Evolutionary conservation across 1,140 invertebrate genomes (phyloP).

Genomic region (Orchesella cincta): DNA sequence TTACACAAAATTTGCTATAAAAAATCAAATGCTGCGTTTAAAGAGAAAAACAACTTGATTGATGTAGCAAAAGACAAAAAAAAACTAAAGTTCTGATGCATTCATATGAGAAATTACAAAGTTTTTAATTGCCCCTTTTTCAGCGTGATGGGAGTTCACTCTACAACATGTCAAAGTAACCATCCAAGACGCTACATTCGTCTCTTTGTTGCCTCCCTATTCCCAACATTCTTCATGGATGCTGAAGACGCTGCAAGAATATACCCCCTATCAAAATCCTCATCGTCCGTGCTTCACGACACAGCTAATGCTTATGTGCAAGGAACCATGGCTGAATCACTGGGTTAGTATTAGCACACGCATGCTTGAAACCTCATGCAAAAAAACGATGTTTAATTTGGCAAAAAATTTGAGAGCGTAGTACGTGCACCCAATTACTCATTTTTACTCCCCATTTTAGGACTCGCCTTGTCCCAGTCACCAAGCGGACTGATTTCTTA

Average conservation of each 20-base stretch:
- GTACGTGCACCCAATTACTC: neutral
- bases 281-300: neutral
- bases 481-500: slow-evolving; percentile 12
- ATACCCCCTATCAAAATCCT: slow-evolving; percentile 34
- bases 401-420: neutral
- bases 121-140: too few relatives aligned
- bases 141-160: slow-evolving; percentile 56
- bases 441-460: neutral
- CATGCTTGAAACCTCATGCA: neutral
- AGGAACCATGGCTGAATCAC: slow-evolving; percentile 25
- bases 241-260: slow-evolving; percentile 37
- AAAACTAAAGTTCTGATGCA: too few relatives aligned
- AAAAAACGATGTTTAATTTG: neutral
- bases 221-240: slow-evolving; percentile 43
- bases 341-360: neutral
- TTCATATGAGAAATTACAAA: too few relatives aligned
- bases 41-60: too few relatives aligned
- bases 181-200: slow-evolving; percentile 47
- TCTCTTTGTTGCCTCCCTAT: slow-evolving; percentile 45
- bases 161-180: slow-evolving; percentile 54
- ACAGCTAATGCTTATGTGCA: slow-evolving; percentile 23
- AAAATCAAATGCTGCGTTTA: too few relatives aligned
- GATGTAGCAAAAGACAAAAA: too few relatives aligned
- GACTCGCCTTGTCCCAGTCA: slow-evolving; percentile 18
- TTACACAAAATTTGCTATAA: too few relatives aligned